phyloP scores from a whole-genome alignment of 2,113 vertebrate species.

The Cyanoderma ruficeps region DNA sequence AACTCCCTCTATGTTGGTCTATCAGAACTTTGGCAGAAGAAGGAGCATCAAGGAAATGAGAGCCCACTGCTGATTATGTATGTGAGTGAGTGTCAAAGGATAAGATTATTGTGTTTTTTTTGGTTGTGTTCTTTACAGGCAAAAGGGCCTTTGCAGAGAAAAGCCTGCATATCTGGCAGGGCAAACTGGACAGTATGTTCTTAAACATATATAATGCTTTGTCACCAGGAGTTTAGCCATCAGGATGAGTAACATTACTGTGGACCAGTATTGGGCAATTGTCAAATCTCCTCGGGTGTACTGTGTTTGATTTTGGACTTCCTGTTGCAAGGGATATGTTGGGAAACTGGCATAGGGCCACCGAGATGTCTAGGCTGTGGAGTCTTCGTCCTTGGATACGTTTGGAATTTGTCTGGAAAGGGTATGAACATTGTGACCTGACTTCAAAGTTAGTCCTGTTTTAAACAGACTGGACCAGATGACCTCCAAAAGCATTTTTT shows the following conservation, averaged over 20 bases:
- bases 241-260: neutral
- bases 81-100: neutral
- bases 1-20: neutral
- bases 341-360: neutral
- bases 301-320: neutral
- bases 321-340: accelerated
- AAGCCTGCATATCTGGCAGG: neutral
- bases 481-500: neutral
- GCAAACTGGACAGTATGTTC: neutral
- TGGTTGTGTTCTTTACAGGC: neutral
- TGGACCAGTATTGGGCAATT: neutral
- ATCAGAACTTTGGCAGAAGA: neutral
- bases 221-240: neutral
- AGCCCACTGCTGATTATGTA: neutral
- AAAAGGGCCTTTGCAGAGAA: neutral
- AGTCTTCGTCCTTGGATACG: neutral
- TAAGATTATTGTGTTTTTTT: neutral
- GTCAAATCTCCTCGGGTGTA: neutral
- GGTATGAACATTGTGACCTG: neutral
- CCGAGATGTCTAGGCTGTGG: neutral
- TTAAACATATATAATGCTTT: neutral
- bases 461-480: neutral
- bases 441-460: neutral
- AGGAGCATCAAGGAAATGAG: neutral
- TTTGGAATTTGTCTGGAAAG: neutral